Base-by-base conservation (phyloP, 2,113 vertebrate species). In the Canis aureus region DNA sequence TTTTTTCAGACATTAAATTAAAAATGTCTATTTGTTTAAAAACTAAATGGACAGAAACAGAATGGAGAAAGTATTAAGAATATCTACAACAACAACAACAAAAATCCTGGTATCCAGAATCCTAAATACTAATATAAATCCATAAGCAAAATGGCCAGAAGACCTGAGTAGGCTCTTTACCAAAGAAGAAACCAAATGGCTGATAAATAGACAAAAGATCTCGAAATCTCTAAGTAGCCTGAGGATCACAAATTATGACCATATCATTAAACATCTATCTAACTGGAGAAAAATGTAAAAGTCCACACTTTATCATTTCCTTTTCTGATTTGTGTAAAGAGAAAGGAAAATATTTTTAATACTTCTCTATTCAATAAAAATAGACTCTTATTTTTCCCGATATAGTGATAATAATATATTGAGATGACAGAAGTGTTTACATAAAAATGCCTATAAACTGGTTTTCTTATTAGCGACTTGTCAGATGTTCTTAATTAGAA, bases 401-500 rank as follows among this genome's bases (percentile, higher is more conserved):
- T 32, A 62, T 9, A 57, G 29, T 64, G 57, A 87, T 95, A 87
- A 66, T 19, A 78, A 17, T 43, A 3, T 83, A 79, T 17, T 73
- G 17, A 78, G 81, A 78, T 94, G 12, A 60, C 43, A 69, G 53
- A 66, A 55, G 8, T 62, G 3, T 66, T 87, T 55, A 87, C 53
- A 82, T 38, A 60, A 71, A 97, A 88, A 83, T 49, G 16, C 19
- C 25, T 81, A 64, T 60, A 86, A 90, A 85, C 32, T 82, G 12
- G 19, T 43, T 94, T 83, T 3, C 53, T 78, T 86, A 92, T 71
- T 95, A 89, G 51, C 79, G 27, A 94, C 15, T 71, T 90, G 55
- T 83, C 55, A 91, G 79, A 43, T 93, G 19, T 91, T 60, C 38
- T 87, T 88, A 87, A 94, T 80, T 87, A 74, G 51, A 95, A 83